Conservation (phyloP, 2,888 invertebrate species). For the Amiota communis region DNA sequence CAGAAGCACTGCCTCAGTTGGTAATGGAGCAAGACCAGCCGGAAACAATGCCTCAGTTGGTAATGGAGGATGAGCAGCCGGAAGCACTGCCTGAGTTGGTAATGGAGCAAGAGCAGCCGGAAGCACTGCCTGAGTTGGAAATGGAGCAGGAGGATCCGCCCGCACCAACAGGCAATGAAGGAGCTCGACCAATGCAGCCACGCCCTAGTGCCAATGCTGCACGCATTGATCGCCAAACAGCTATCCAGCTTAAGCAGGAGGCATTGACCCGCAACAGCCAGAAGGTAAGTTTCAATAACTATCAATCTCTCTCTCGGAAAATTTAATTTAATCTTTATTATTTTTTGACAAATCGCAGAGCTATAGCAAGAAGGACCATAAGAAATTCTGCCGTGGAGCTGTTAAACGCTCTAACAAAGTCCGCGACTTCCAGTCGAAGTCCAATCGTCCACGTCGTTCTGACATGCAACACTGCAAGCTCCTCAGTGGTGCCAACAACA, state of each 20-base stretch:
- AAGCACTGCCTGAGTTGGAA: constrained; percentile 18
- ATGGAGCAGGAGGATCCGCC: constrained; percentile 22
- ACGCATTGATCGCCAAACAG: constrained; percentile 63
- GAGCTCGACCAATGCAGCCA: constrained; percentile 37
- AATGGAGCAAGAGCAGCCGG: constrained; percentile 23
- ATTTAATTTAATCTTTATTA: not conserved
- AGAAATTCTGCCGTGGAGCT: constrained; percentile 74
- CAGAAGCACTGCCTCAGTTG: too few relatives aligned
- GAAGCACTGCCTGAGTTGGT: too few relatives aligned
- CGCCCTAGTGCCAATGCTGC: constrained; percentile 46
- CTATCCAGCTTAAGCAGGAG: constrained; percentile 68
- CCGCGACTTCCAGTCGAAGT: constrained; percentile 75
- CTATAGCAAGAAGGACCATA: constrained; percentile 74
- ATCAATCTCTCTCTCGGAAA: not conserved
- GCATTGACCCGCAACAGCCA: constrained; percentile 66
- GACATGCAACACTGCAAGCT: constrained; percentile 75
- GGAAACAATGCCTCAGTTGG: too few relatives aligned
- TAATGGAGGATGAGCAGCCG: too few relatives aligned
- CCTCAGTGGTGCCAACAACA: constrained; percentile 77
- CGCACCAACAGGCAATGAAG: constrained; percentile 35
- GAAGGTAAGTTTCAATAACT: constrained; percentile 58
- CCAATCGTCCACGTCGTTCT: constrained; percentile 75
- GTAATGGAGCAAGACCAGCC: too few relatives aligned
- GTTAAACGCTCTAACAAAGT: constrained; percentile 76
- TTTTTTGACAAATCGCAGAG: constrained; percentile 49